Evolutionary conservation across 2,113 vertebrate genomes (phyloP).

Genomic region (Alligator sinensis): DNA sequence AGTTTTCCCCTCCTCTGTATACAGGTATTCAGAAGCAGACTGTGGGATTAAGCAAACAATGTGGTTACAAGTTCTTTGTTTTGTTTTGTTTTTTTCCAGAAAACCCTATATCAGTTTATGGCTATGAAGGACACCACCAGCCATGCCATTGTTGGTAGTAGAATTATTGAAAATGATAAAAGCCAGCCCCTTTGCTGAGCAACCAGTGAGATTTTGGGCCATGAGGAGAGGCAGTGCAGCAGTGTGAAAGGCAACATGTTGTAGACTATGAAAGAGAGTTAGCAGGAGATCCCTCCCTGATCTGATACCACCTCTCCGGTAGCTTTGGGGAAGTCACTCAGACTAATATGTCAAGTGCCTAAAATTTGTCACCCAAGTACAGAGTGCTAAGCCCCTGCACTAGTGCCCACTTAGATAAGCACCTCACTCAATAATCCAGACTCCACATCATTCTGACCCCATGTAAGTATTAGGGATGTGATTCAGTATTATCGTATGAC

Average conservation of each 20-base stretch:
- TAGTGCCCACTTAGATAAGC: neutral
- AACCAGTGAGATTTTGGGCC: neutral
- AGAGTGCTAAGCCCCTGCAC: neutral
- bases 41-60: neutral
- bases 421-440: neutral
- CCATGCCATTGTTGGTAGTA: neutral
- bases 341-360: neutral
- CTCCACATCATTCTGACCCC: too few species aligned
- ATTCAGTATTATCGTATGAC: too few species aligned
- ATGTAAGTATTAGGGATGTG: too few species aligned
- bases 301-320: neutral
- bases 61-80: neutral
- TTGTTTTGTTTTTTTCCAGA: neutral
- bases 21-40: neutral
- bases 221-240: neutral
- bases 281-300: neutral
- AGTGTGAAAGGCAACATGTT: neutral
- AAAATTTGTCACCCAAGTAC: neutral
- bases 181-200: neutral
- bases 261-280: neutral
- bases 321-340: neutral
- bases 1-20: neutral
- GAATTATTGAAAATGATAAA: neutral
- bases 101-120: neutral
- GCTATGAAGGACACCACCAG: neutral